Conservation (phyloP, 2,797 vertebrate species). For the Luscinia luscinia region DNA sequence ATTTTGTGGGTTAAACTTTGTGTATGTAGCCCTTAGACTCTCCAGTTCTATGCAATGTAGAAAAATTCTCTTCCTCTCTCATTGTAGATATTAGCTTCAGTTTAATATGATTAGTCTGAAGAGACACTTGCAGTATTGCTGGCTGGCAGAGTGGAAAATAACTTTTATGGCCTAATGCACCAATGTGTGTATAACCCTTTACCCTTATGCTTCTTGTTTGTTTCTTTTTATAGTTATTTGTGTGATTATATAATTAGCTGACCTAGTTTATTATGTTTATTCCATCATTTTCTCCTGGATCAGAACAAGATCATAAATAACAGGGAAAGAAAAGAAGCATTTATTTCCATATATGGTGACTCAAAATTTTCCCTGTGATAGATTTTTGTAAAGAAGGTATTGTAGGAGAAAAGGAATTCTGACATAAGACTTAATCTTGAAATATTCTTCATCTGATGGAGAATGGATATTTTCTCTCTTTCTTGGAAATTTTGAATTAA, state of each 20-base stretch:
- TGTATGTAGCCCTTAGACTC: not conserved
- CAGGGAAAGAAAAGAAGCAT: not conserved
- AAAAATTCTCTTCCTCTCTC: not conserved
- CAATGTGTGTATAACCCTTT: not conserved
- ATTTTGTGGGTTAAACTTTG: not conserved
- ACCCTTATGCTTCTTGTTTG: slow-evolving; percentile 47
- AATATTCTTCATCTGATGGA: slow-evolving; percentile 7
- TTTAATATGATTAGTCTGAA: not conserved
- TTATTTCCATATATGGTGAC: not conserved
- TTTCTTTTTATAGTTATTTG: slow-evolving; percentile 50
- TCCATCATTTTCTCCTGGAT: slow-evolving; percentile 43
- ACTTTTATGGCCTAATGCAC: slow-evolving; percentile 34
- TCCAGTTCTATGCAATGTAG: not conserved
- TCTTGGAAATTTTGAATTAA: not conserved
- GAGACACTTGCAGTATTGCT: not conserved
- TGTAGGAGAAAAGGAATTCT: not conserved
- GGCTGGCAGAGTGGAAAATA: slow-evolving; percentile 39
- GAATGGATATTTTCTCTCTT: not conserved
- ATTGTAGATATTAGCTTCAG: not conserved
- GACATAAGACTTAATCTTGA: not conserved
- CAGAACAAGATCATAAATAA: slow-evolving; percentile 29
- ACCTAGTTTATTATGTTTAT: slow-evolving; percentile 31
- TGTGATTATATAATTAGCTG: slow-evolving; percentile 67
- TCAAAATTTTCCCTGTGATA: not conserved
- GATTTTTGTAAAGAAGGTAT: not conserved